These are phyloP conservation scores for Clunio marinus DNA, from an alignment of 2,888 invertebrate genomes.

Conservation along the genomic window DNA sequence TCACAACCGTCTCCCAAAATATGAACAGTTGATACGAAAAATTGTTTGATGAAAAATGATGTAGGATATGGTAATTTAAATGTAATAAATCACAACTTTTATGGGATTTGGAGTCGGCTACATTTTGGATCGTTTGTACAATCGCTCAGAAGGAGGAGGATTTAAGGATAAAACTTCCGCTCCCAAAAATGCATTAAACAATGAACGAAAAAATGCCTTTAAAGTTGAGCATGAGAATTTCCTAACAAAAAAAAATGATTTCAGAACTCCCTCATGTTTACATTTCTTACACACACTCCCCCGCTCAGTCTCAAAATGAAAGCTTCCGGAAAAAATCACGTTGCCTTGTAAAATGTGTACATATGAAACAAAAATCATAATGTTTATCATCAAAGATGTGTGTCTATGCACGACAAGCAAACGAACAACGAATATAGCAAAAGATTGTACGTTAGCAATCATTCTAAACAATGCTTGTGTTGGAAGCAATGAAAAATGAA, in stretches of 20 bases:
- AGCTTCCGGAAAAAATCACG: background rate
- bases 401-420: background rate
- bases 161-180: no score
- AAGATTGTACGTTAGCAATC: background rate
- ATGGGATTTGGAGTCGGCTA: no score
- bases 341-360: background rate
- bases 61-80: slow-evolving; percentile 26
- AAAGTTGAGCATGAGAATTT: no score
- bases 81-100: slow-evolving; percentile 28
- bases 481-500: slow-evolving; percentile 21
- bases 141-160: no score
- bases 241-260: no score
- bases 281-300: no score
- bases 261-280: no score
- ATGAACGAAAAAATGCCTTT: no score
- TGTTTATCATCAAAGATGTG: background rate
- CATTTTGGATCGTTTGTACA: no score
- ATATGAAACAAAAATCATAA: background rate
- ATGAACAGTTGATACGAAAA: slow-evolving; percentile 4
- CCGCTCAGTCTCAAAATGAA: no score
- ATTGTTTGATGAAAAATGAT: slow-evolving; percentile 30
- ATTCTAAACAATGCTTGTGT: background rate
- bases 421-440: background rate
- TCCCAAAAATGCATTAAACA: no score
- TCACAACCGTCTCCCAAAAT: background rate